phyloP scores from a whole-genome alignment of 2,797 vertebrate species.

The Epinephelus awoara region DNA sequence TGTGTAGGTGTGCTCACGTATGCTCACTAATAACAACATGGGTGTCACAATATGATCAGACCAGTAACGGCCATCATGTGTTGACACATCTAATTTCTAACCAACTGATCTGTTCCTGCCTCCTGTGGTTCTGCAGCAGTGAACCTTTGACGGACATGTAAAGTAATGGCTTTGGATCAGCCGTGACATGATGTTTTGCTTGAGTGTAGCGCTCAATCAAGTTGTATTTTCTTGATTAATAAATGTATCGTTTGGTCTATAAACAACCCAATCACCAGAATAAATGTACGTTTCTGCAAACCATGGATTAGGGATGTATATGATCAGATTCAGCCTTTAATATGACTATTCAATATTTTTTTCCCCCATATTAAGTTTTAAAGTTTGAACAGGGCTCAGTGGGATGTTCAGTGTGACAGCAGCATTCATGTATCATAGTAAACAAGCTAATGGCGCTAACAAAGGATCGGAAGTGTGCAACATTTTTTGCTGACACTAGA shows the following conservation, averaged over 20 bases:
- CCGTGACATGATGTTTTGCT: constrained; percentile 10
- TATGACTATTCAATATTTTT: no score
- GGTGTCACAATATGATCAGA: constrained; percentile 48
- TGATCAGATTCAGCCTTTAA: no score
- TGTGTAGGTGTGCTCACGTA: background rate
- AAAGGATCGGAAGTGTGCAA: no score
- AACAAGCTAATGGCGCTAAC: no score
- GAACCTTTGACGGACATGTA: constrained; percentile 23
- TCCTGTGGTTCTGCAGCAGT: constrained; percentile 31
- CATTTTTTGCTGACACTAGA: no score
- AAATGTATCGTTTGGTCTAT: background rate
- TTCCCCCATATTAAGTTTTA: no score
- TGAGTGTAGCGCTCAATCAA: background rate
- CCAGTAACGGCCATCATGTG: constrained; percentile 64
- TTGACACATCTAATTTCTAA: constrained; percentile 56
- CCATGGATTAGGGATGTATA: no score
- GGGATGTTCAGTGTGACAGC: no score
- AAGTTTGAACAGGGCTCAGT: no score
- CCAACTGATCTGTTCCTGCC: constrained; percentile 25
- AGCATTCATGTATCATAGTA: no score
- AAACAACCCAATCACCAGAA: background rate
- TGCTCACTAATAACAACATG: constrained; percentile 43
- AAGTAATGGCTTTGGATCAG: background rate
- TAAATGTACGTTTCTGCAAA: no score
- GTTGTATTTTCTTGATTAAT: background rate